Base-by-base conservation (phyloP, 2,888 invertebrate genomes). In the Mycogona germanica region DNA sequence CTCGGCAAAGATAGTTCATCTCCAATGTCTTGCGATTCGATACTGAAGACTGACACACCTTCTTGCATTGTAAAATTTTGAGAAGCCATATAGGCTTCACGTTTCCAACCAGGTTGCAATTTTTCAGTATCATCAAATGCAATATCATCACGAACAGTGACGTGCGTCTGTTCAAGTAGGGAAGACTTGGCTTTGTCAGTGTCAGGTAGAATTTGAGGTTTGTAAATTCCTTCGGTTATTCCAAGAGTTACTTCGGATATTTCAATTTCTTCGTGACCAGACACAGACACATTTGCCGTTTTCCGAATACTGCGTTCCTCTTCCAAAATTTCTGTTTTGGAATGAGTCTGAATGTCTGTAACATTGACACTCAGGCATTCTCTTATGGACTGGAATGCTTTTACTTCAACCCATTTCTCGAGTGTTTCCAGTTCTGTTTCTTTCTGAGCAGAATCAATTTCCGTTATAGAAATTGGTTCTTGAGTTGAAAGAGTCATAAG, bases 381-480 rank as follows among this genome's bases (percentile, higher is more conserved):
- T 6, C 28, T 28, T 2, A 51, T 44, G 17, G 51, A 28, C 23
- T 41, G 21, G 5, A 29, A 42, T 2, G 51, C 42, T 5, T 25
- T 41, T 1, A 42, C 41, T 28, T 21, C 19, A 3, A 44, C 7
- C 42, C 23, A 25, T 12, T 14, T 37, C 3, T 28, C 30, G 4
- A 42, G 42, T 28, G 19, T 41, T 26, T 45, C 19, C 14, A 52
- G 45, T 29, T 45, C 52, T 1, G 21, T 7, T 32, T 42, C 86
- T 58, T 75, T 77, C 68, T 87, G 85, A 32, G 77, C 73, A 0
- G 72, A 67, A 63, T 80, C 76, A 0, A 76, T 78, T 68, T 83
- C 77, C 50, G 71, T 75, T 3, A 85, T 67, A 58, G 76, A 73
- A 49, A 85, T 60, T 53, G 82, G 73, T 60, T 76, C 73, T 61